Percentiles rank a stretch among this genome's conserved stretches.
phyloP scores from a whole-genome alignment of 2,888 invertebrate genomes.

The Agrotis exclamationis region DNA sequence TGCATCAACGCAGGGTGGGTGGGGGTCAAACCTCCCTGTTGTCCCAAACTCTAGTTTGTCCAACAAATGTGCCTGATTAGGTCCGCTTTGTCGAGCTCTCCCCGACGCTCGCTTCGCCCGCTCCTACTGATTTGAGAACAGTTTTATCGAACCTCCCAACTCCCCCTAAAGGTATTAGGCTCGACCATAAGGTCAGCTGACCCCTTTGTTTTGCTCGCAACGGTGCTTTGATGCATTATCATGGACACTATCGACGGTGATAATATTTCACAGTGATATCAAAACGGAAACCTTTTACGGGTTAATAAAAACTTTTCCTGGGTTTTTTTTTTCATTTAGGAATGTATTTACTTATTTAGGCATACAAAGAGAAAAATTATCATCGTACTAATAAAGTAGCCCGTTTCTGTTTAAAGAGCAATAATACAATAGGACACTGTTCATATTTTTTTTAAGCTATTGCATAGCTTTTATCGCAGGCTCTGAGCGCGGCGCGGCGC shows the following conservation, averaged over 20 bases:
- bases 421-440: not conserved
- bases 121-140: conserved; percentile 68
- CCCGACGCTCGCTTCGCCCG: conserved; percentile 62
- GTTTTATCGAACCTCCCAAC: conserved; percentile 59
- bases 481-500: too few species aligned
- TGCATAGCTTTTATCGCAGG: too few species aligned
- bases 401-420: not conserved
- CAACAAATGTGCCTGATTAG: conserved; percentile 89
- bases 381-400: too few species aligned
- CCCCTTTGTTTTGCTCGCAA: conserved; percentile 25
- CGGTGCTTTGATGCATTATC: conserved; percentile 26
- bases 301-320: not conserved
- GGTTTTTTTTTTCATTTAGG: too few species aligned
- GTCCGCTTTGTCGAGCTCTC: conserved; percentile 80
- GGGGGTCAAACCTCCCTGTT: conserved; percentile 47
- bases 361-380: not conserved
- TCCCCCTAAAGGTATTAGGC: conserved; percentile 45
- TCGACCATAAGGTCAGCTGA: conserved; percentile 42
- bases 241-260: not conserved
- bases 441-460: not conserved
- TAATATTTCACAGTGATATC: conserved; percentile 10
- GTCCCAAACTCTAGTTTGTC: conserved; percentile 76
- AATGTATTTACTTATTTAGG: not conserved
- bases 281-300: not conserved
- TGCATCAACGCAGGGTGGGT: conserved; percentile 72